Evolutionary conservation across 1,140 invertebrate species (phyloP).

Genomic region (Diuraphis noxia): DNA sequence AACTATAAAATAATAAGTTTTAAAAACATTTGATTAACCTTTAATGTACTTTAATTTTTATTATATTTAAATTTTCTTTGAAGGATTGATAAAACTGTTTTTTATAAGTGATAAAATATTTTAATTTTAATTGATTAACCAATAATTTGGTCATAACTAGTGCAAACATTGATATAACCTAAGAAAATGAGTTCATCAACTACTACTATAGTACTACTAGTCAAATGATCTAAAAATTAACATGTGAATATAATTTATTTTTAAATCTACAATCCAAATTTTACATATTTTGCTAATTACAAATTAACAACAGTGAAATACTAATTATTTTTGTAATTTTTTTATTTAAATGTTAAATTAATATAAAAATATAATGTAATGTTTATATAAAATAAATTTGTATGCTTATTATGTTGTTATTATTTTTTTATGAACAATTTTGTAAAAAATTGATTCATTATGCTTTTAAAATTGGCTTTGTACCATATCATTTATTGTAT

Average conservation of each 20-base stretch:
- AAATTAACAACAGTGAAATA: background rate
- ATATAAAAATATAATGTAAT: background rate
- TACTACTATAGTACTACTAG: background rate
- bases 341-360: background rate
- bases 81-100: background rate
- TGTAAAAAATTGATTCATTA: background rate
- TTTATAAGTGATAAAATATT: background rate
- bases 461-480: background rate
- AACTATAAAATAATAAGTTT: background rate
- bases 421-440: background rate
- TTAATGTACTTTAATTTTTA: background rate
- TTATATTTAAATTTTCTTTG: background rate
- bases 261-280: background rate
- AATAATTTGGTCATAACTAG: background rate
- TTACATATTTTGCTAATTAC: background rate
- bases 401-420: background rate
- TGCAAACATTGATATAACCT: background rate
- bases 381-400: background rate
- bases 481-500: background rate
- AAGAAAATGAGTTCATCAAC: background rate
- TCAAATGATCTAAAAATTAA: background rate
- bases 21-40: background rate
- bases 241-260: background rate
- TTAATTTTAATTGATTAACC: too few relatives aligned
- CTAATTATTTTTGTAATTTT: background rate